Conservation (phyloP, 2,113 vertebrate genomes). For the Syngnathus scovelli region DNA sequence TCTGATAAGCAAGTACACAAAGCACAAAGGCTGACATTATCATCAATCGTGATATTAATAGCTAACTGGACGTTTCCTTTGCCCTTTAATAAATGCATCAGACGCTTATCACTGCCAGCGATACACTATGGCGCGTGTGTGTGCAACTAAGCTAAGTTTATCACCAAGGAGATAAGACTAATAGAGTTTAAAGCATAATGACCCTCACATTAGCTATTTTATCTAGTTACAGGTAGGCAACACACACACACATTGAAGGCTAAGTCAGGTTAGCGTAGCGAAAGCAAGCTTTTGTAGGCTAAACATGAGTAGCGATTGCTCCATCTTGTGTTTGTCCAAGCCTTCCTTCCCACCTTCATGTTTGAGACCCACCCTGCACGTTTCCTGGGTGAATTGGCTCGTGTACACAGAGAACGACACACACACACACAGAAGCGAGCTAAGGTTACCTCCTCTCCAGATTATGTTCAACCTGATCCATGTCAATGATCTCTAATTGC, state of each 20-base stretch:
- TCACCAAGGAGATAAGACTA: constrained; percentile 43
- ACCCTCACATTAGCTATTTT: constrained; percentile 12
- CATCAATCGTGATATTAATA: constrained; percentile 30
- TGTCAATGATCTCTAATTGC: constrained; percentile 60
- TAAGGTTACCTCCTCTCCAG: constrained; percentile 49
- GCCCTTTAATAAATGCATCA: constrained; percentile 26
- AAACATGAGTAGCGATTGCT: constrained; percentile 54
- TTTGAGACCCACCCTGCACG: constrained; percentile 52
- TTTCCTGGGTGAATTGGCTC: constrained; percentile 48
- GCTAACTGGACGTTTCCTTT: constrained; percentile 33
- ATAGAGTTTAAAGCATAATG: constrained; percentile 45
- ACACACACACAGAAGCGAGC: neutral
- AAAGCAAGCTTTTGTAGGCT: constrained; percentile 45
- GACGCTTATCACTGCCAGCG: constrained; percentile 39
- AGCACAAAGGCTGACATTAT: constrained; percentile 27
- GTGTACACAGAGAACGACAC: neutral
- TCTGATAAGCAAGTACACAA: constrained; percentile 22
- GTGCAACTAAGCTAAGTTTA: constrained; percentile 33
- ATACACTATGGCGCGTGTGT: constrained; percentile 22
- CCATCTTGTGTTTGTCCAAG: constrained; percentile 57
- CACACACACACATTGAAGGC: neutral
- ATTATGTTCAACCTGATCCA: constrained; percentile 63
- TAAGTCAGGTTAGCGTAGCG: constrained; percentile 32
- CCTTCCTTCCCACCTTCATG: constrained; percentile 55
- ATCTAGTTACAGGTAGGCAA: constrained; percentile 18